phyloP scores from a whole-genome alignment of 2,888 invertebrate genomes.

The Andrena minutula region DNA sequence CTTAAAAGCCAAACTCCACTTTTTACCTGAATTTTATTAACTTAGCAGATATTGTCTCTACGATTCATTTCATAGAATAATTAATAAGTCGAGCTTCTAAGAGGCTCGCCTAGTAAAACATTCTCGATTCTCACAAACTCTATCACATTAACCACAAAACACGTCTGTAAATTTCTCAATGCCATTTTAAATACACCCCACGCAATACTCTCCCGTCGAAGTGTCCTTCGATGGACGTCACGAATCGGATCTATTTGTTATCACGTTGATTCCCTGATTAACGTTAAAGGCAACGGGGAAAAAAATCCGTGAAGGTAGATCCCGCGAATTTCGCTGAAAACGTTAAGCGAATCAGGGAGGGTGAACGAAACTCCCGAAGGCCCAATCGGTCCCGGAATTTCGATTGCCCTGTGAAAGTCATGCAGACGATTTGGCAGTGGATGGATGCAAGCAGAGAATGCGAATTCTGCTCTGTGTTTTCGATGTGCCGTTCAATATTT shows the following conservation, averaged over 20 bases:
- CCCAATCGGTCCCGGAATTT: conserved; percentile 7
- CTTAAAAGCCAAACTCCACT: no score
- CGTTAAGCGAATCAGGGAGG: not conserved
- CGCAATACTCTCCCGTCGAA: not conserved
- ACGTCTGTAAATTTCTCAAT: not conserved
- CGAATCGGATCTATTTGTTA: not conserved
- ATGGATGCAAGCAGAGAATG: conserved; percentile 72
- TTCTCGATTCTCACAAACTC: not conserved
- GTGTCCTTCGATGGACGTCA: not conserved
- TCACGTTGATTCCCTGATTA: conserved; percentile 12
- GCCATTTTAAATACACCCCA: conserved; percentile 13
- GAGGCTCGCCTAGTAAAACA: not conserved
- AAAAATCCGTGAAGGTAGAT: not conserved
- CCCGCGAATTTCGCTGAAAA: conserved; percentile 1
- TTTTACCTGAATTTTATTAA: not conserved
- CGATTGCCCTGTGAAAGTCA: conserved; percentile 26
- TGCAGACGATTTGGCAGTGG: conserved; percentile 73
- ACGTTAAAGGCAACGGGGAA: not conserved
- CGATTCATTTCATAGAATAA: not conserved
- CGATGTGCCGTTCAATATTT: conserved; percentile 65
- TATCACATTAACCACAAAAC: not conserved
- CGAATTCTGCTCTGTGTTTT: conserved; percentile 69
- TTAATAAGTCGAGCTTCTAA: no score
- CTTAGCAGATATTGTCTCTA: not conserved
- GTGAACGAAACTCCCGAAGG: conserved; percentile 26